phyloP scores from a whole-genome alignment of 2,113 vertebrate genomes.

The Stercorarius parasiticus region DNA sequence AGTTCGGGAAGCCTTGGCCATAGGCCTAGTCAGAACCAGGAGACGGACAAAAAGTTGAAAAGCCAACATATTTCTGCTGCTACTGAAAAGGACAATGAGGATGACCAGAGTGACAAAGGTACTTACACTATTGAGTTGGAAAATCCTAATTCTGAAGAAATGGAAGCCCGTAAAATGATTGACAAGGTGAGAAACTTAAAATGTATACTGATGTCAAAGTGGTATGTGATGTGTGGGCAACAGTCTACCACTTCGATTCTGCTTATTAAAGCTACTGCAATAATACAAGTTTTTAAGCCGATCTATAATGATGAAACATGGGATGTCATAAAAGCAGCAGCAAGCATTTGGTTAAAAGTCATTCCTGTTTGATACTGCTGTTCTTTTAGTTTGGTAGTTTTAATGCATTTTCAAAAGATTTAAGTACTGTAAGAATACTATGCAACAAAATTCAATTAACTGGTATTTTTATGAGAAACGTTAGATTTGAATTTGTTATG shows the following conservation, averaged over 20 bases:
- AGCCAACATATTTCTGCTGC: constrained; percentile 66
- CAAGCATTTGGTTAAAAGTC: background rate
- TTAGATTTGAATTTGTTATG: background rate
- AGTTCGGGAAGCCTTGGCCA: constrained; percentile 90
- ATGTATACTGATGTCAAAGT: background rate
- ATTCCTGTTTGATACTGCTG: background rate
- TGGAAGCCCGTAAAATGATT: constrained; percentile 95
- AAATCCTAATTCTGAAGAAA: constrained; percentile 90
- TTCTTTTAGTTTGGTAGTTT: background rate
- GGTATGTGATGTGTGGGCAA: background rate
- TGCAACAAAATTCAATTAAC: background rate
- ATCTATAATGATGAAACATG: background rate
- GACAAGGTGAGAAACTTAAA: constrained; percentile 85
- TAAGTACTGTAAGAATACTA: background rate
- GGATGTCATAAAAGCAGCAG: background rate
- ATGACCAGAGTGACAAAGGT: constrained; percentile 94
- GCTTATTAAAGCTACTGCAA: background rate
- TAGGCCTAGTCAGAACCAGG: constrained; percentile 82
- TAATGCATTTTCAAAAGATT: background rate
- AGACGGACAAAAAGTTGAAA: constrained; percentile 76
- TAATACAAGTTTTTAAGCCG: background rate
- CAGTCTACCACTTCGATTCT: background rate
- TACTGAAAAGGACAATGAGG: constrained; percentile 83
- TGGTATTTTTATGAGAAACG: background rate
- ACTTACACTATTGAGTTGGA: constrained; percentile 97